Base-by-base conservation (phyloP, 2,797 vertebrate species). In the Poeciliopsis infans region DNA sequence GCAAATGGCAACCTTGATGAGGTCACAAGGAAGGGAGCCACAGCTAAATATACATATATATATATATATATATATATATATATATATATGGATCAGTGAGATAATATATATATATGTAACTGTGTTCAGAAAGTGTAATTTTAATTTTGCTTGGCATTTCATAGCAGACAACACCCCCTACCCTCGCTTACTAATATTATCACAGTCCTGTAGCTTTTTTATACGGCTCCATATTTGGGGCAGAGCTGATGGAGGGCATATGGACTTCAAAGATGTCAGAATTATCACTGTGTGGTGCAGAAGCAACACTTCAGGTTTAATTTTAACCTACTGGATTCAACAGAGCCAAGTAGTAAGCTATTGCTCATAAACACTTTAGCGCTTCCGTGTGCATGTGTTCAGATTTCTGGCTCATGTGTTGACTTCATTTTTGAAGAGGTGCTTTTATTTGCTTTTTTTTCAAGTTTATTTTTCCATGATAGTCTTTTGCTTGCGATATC, bases 221-320 rank as follows among this genome's bases (percentile, higher is more conserved):
- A 71, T 85, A 83, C 80, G 49, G 88, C 85, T 89, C 89, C 88
- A 82, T 91, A 91, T 91, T 91, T 89, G 83, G 81, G 89, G 76
- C 80, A 74, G 74, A 88, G 80, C 82, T 83, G 86, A 89, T 75
- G 76, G 79, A 84, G 75, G 86, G 80, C 84, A 89, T 87, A 80
- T 81, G 85, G 88, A 88, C 81, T 80, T 85, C 90, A 87, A 92
- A 82, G 53, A 85, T 85, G 88, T 93, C 79, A 77, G 91, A 92
- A 88, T 89, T 68, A 90, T 89, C 88, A 78, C 91, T 82, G 85
- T 80, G 88, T 84, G 89, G 86, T 86, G 80, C 83, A 83, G 79
- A 87, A 91, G 85, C 87, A 92, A 90, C 86, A 91, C 89, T 90
- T 89, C 85, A 85, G 77, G 75, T 91, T 85, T 91, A 86, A 94